Conservation (phyloP, 2,797 vertebrate genomes). For the Capromys pilorides region DNA sequence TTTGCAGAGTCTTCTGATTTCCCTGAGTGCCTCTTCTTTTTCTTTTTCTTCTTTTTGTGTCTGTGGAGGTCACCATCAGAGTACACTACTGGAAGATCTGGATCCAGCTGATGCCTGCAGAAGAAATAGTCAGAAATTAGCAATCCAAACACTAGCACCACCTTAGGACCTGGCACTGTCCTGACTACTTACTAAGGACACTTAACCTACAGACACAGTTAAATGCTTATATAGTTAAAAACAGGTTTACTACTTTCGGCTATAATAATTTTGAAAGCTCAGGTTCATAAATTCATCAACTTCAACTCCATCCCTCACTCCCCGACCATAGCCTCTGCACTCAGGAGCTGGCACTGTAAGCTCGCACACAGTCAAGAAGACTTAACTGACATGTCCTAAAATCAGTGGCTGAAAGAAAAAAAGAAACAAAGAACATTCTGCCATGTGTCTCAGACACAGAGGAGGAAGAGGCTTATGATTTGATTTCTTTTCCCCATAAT, state of each 20-base stretch:
- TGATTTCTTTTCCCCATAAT: background rate
- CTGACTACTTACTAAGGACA: accelerated
- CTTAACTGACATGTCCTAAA: background rate
- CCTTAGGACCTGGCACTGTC: background rate
- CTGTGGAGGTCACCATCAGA: constrained; percentile 86
- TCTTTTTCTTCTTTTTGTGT: constrained; percentile 92
- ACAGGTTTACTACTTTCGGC: background rate
- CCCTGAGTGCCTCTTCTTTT: constrained; percentile 84
- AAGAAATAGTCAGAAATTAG: background rate
- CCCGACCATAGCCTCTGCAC: no score
- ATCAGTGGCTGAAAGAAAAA: background rate
- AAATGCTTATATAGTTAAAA: background rate
- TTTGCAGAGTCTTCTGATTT: constrained; percentile 79
- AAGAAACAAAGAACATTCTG: background rate
- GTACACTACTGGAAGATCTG: constrained; percentile 84
- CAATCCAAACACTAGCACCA: no score
- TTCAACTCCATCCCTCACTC: background rate
- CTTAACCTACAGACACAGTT: accelerated
- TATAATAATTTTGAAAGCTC: background rate
- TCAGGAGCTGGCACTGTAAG: background rate
- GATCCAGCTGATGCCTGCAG: constrained; percentile 86
- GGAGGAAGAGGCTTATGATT: no score
- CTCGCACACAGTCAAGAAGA: no score
- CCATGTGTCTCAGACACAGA: background rate
- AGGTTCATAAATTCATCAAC: background rate